phyloP scores from a whole-genome alignment of 2,888 invertebrate species.

The Antheraea assamensis region DNA sequence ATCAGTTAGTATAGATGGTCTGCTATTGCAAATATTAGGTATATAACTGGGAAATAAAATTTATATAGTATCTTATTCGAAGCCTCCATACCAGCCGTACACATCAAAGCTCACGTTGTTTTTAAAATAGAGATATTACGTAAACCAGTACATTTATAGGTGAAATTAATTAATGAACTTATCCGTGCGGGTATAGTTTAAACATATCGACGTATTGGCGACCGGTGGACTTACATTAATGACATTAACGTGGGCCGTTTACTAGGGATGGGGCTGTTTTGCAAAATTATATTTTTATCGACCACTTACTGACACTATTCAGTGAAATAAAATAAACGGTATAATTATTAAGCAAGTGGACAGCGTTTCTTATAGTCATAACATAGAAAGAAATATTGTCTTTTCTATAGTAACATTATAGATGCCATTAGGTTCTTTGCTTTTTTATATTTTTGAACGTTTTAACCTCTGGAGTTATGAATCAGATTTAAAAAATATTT shows the following conservation, averaged over 20 bases:
- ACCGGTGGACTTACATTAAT: constrained; percentile 73
- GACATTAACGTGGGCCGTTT: constrained; percentile 65
- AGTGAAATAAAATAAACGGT: not conserved
- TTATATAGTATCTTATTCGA: not conserved
- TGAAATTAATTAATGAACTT: constrained; percentile 23
- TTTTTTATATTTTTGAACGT: too few species aligned
- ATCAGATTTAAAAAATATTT: too few species aligned
- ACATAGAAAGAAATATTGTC: not conserved
- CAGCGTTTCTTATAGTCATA: not conserved
- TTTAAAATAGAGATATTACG: not conserved
- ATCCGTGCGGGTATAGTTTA: constrained; percentile 52
- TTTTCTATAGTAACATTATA: too few species aligned
- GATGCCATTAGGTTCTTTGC: too few species aligned
- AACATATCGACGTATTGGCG: constrained; percentile 64
- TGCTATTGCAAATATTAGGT: too few species aligned
- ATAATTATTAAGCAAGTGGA: not conserved
- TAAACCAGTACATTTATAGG: constrained; percentile 6
- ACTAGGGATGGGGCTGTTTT: constrained; percentile 49
- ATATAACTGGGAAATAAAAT: not conserved
- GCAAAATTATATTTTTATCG: constrained; percentile 31
- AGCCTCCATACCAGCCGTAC: not conserved
- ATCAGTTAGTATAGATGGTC: too few species aligned
- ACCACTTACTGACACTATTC: constrained; percentile 21
- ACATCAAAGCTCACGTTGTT: not conserved
- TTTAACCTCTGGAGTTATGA: too few species aligned